These are phyloP conservation scores for Callyntrura guangdongensis DNA, from an alignment of 2,888 invertebrate species.

Conservation along the genomic window DNA sequence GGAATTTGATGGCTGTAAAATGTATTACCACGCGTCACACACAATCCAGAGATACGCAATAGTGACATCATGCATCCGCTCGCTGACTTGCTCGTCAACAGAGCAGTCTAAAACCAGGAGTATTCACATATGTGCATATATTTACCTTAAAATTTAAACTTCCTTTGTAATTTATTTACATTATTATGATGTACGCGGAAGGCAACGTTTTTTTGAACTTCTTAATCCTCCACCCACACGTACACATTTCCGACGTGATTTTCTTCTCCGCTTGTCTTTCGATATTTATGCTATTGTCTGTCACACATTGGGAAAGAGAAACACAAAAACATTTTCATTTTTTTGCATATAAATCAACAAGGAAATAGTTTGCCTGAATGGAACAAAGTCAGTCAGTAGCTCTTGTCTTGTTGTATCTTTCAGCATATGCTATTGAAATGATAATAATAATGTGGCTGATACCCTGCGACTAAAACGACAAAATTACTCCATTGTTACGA, in stretches of 20 bases:
- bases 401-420: not conserved
- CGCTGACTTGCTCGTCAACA: not conserved
- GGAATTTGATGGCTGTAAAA: too few species aligned
- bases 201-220: not conserved
- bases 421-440: not conserved
- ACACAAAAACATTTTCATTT: not conserved
- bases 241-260: not conserved
- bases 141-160: too few species aligned
- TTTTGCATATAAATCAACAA: constrained; percentile 18
- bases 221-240: not conserved
- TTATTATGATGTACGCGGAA: not conserved
- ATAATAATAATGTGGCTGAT: not conserved
- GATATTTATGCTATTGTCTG: not conserved
- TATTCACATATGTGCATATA: too few species aligned
- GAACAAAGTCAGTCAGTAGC: too few species aligned
- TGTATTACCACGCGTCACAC: too few species aligned
- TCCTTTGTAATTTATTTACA: not conserved
- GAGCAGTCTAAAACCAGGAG: not conserved
- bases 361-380: not conserved
- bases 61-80: too few species aligned
- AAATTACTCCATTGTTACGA: constrained; percentile 29
- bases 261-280: not conserved
- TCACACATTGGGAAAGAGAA: not conserved
- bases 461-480: not conserved
- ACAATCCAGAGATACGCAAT: too few species aligned